These are phyloP conservation scores for Leucophenga varia DNA, from an alignment of 1,140 invertebrate genomes.

Conservation along the genomic window DNA sequence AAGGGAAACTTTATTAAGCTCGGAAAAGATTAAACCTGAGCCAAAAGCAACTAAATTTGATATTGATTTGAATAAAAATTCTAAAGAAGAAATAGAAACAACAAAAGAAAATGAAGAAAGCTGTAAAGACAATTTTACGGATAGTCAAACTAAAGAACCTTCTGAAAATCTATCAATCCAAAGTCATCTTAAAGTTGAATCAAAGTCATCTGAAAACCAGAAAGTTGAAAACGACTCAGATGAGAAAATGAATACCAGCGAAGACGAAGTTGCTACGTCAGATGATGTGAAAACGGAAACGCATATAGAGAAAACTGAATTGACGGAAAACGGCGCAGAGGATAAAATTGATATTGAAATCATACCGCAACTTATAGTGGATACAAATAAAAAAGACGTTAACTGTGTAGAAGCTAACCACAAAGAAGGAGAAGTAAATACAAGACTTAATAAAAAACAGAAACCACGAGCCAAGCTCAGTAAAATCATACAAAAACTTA, in stretches of 20 bases:
- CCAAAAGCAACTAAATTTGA: slow-evolving; percentile 24
- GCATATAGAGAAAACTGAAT: not conserved
- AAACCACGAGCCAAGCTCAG: slow-evolving; percentile 45
- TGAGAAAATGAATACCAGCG: slow-evolving; percentile 52
- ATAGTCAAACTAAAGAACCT: no score
- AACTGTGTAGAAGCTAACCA: slow-evolving; percentile 5
- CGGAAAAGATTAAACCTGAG: not conserved
- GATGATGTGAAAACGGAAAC: slow-evolving; percentile 9
- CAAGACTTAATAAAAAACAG: slow-evolving; percentile 34
- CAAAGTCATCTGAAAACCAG: not conserved
- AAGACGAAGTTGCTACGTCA: slow-evolving; percentile 30
- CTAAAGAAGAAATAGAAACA: no score
- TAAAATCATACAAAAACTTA: slow-evolving; percentile 51
- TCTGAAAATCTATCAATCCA: no score
- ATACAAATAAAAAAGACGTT: not conserved
- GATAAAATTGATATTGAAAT: no score
- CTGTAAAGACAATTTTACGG: no score
- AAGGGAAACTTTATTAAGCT: slow-evolving; percentile 11
- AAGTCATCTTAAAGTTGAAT: no score
- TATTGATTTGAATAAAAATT: no score
- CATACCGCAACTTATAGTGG: not conserved
- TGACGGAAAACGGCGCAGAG: no score
- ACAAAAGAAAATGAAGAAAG: slow-evolving; percentile 23
- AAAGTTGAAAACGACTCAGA: not conserved
- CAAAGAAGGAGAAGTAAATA: not conserved